Evolutionary conservation across 2,113 vertebrate genomes (phyloP).

Genomic region (Toxostoma redivivum): DNA sequence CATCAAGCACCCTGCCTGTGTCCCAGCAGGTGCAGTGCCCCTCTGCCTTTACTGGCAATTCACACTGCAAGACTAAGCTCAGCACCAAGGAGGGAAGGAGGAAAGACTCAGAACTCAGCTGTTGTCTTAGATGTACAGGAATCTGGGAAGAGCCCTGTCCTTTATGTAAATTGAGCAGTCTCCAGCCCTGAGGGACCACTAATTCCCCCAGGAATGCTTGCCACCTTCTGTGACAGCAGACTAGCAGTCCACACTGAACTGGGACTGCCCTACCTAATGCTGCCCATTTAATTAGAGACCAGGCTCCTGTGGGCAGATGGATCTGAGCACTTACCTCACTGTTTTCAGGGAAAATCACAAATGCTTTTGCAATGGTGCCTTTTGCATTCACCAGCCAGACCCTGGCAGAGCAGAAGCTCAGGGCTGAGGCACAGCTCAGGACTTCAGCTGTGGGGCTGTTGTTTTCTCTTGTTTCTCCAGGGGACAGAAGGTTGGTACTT

Average conservation of each 20-base stretch:
- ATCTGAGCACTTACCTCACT: neutral
- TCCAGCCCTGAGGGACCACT: neutral
- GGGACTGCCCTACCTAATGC: neutral
- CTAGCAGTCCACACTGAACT: neutral
- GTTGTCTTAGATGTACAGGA: neutral
- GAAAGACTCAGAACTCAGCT: neutral
- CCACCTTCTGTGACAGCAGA: neutral
- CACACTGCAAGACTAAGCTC: neutral
- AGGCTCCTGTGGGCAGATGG: neutral
- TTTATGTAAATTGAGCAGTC: fast-evolving
- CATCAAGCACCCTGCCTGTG: neutral
- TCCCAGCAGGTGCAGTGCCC: neutral
- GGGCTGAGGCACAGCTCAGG: neutral
- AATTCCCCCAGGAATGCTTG: neutral
- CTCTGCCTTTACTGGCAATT: neutral
- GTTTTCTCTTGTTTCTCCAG: neutral
- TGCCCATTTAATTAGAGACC: neutral
- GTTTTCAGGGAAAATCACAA: neutral
- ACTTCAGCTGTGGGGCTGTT: neutral
- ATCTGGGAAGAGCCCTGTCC: neutral
- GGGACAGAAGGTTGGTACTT: neutral
- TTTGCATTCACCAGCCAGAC: neutral
- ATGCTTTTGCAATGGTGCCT: neutral
- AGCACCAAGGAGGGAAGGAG: neutral
- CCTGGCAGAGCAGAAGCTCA: neutral